Evolutionary conservation across 2,888 invertebrate species (phyloP), one percentile per base, ranked within the genome.

Genomic region (Stomorhina lunata): DNA sequence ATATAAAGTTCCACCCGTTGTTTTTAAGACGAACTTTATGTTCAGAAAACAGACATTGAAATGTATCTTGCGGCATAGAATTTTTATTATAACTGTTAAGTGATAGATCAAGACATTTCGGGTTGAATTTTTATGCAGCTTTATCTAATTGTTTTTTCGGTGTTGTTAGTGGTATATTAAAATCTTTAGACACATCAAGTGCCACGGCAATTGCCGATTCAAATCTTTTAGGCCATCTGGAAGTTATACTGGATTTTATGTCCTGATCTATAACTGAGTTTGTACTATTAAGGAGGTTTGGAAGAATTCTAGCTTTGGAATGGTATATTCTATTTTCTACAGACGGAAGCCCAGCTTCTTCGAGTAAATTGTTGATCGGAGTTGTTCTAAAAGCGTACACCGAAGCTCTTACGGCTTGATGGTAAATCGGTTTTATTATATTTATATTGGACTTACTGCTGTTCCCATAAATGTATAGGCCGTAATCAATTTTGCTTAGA

Each of bases 351-450:
- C 29, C 20, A 4, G 63, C 43, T 45, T 63, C 63, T 10, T 6
- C 5, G 5, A 45, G 29, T n/a, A 63, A 45, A 17, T 45, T 25
- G 7, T 63, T 10, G 6, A 63, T 45, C 1, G 48, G 65, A 4
- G 65, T 50, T 32, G 65, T 48, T n/a, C 48, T 34, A n/a, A 50
- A 66, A 1, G 50, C 66, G 5, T 66, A 66, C 1, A 37, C 34
- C 4, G 32, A 50, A 7, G 50, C 34, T 34, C 66, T 48, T 2
- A 45, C 66, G 3, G 50, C 50, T 50, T 34, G 66, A 50, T 65
- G 48, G 17, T 32, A 65, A 10, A 34, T 15, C 2, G 48, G 12
- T 48, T 48, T 65, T 10, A 65, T 48, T 9, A 65, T 45, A 9
- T 48, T 65, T 27, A 65, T 45, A 4, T 29, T 48, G 6, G 48